Evolutionary conservation across 2,797 vertebrate genomes (phyloP), one percentile per base, ranked within the genome.

Genomic region (Thamnophis elegans): DNA sequence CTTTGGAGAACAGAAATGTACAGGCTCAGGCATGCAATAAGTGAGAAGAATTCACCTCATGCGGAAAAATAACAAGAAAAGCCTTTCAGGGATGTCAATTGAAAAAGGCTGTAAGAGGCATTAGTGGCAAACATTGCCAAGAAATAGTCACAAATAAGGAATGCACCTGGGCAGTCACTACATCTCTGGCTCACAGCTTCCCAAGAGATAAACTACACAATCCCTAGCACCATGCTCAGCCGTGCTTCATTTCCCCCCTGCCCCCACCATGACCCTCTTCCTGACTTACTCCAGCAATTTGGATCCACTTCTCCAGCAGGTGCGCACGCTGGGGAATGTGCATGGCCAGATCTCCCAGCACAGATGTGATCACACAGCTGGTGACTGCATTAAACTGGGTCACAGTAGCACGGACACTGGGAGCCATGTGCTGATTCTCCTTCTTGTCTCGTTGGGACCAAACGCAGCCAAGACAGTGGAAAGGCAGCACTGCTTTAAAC

Each of bases 361-460:
- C 97, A 0, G 98, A 98, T 85, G 97, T 94, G 91, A 98, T 98
- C 93, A 99, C 98, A 88, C 98, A 97, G 96, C 98, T 97, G 5
- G 98, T 98, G 88, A 99, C 94, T 0, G 97, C 91, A n/a, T 99
- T 99, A 96, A 99, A 99, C 94, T 99, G 98, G 0, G 98, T 93
- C 28, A 99, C 97, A 0, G 98, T 99, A 96, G 98, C 98, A 4
- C 98, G 97, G 93, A 98, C 98, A 0, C 98, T 98, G 25, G 98
- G 97, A 6, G 98, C 98, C 93, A 97, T 94, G 93, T 98, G 97
- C 3, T 95, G 93, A 56, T 98, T 98, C 82, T 98, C 98, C 7
- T 98, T 98, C 94, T 98, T 98, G 96, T 98, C 98, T 26, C 98
- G 96, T 89, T 98, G 98, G 0, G 98, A 99, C 98, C 98, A 99